These are phyloP conservation scores for Triops longicaudatus DNA, from an alignment of 1,140 invertebrate species.

Conservation along the genomic window DNA sequence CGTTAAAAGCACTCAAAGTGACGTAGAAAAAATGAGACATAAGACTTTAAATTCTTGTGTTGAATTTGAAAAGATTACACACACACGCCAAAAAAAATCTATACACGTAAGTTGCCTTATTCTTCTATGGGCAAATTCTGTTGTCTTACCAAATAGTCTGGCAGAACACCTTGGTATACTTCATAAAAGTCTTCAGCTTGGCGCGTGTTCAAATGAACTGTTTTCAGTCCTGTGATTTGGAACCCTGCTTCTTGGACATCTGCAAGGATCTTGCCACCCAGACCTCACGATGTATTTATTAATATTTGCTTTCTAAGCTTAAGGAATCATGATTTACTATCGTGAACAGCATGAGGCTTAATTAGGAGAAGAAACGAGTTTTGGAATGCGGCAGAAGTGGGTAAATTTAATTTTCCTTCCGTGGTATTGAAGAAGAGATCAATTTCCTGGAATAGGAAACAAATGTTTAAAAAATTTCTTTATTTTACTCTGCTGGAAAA, in stretches of 20 bases:
- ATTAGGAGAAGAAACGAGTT: constrained; percentile 72
- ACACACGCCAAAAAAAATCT: constrained; percentile 17
- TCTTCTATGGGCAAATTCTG: too few relatives aligned
- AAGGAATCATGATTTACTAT: constrained; percentile 42
- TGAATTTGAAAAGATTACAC: constrained; percentile 18
- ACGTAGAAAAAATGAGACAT: too few relatives aligned
- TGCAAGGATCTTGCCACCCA: constrained; percentile 58
- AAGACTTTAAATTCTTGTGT: too few relatives aligned
- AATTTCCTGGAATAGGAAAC: constrained; percentile 38
- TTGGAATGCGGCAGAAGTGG: constrained; percentile 49
- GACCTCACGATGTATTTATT: constrained; percentile 35
- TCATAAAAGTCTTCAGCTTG: constrained; percentile 87
- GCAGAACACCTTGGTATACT: constrained; percentile 82
- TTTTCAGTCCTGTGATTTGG: constrained; percentile 65
- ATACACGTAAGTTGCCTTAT: too few relatives aligned
- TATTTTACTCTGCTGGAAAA: too few relatives aligned
- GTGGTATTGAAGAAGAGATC: constrained; percentile 59
- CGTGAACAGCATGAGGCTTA: constrained; percentile 80
- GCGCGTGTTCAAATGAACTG: constrained; percentile 64
- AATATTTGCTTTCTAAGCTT: neutral
- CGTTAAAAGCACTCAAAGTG: too few relatives aligned
- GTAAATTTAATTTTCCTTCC: constrained; percentile 40
- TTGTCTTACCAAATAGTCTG: constrained; percentile 60
- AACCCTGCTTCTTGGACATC: constrained; percentile 66
- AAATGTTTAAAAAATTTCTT: too few relatives aligned